These are phyloP conservation scores for Tragelaphus oryx DNA, from an alignment of 2,797 vertebrate genomes.

Conservation along the genomic window DNA sequence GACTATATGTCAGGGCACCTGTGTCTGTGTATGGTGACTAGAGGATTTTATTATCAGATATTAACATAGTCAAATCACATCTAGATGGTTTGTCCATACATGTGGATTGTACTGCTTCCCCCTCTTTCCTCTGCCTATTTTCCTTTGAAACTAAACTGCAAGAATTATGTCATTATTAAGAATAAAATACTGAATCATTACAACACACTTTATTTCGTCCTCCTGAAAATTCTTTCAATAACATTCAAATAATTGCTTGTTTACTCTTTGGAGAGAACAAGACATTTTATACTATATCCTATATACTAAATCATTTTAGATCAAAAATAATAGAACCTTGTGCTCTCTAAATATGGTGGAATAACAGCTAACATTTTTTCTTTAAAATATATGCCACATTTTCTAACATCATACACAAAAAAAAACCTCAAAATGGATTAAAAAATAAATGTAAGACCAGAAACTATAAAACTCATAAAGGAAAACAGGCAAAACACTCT, in stretches of 20 bases:
- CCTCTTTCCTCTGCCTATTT: neutral
- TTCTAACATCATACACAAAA: neutral
- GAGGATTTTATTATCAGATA: conserved; percentile 73
- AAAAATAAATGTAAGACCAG: neutral
- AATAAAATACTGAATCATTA: conserved; percentile 56
- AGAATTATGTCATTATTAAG: conserved; percentile 74
- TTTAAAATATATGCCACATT: neutral
- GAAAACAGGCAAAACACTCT: neutral
- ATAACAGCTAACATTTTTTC: neutral
- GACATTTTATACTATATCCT: neutral
- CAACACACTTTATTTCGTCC: neutral
- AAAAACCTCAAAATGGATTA: neutral
- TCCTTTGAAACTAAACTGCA: conserved; percentile 58
- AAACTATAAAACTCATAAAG: neutral
- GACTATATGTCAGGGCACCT: conserved; percentile 71
- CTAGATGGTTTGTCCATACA: conserved; percentile 73
- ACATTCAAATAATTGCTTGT: neutral
- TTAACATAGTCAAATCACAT: conserved; percentile 75
- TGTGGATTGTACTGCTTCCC: conserved; percentile 68
- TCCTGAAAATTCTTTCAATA: neutral
- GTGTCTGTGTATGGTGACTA: conserved; percentile 72
- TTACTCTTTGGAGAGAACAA: neutral
- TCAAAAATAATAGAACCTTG: neutral
- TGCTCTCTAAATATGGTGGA: neutral
- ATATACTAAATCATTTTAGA: neutral